Percentiles rank a stretch among this genome's conserved stretches.
Conservation (phyloP, 2,113 vertebrate genomes). For the Sprattus sprattus region DNA sequence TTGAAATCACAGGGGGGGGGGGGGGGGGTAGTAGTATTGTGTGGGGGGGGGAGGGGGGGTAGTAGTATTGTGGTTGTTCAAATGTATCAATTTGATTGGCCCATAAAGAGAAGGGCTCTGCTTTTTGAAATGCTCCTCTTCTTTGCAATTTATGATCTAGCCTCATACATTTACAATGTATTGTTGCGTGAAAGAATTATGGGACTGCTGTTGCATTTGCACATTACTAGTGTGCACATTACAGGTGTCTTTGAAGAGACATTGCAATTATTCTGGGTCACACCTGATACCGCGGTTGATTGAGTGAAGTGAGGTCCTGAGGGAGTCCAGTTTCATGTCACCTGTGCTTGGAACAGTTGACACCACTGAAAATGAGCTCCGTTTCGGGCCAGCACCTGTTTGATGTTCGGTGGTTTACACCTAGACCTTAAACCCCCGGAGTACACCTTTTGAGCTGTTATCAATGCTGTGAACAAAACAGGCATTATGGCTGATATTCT, state of each 20-base stretch:
- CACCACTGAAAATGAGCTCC: background rate
- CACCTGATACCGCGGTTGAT: constrained; percentile 31
- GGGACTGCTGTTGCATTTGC: background rate
- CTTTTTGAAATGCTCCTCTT: background rate
- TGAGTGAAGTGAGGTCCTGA: background rate
- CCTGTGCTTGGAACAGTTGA: background rate
- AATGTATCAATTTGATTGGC: background rate
- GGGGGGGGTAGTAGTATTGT: too few species aligned
- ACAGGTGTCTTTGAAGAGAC: constrained; percentile 6
- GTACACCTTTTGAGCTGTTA: background rate
- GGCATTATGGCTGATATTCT: background rate
- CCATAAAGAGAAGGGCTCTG: background rate
- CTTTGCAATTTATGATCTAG: background rate
- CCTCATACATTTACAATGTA: background rate
- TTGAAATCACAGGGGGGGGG: background rate
- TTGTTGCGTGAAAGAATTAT: background rate
- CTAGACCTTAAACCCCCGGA: background rate
- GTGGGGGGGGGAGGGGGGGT: too few species aligned
- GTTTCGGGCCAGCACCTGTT: background rate
- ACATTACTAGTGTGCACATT: background rate
- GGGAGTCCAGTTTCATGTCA: constrained; percentile 27
- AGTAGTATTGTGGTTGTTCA: background rate
- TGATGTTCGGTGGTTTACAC: constrained; percentile 1
- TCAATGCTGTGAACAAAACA: background rate
- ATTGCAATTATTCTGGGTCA: background rate